Evolutionary conservation across 2,113 vertebrate species (phyloP).

Genomic region (Rhabdomys dilectus): DNA sequence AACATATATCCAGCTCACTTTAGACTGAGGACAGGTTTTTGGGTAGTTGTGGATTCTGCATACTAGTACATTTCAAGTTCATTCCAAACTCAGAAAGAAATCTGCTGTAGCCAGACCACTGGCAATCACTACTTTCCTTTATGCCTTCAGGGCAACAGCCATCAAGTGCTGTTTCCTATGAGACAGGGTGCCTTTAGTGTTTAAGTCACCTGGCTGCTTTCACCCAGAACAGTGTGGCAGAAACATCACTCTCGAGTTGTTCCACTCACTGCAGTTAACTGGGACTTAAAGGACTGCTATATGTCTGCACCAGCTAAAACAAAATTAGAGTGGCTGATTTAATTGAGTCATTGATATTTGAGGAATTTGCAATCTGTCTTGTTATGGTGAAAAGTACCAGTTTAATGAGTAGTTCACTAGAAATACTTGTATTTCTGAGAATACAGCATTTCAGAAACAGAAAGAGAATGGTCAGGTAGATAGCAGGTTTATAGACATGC

Average conservation of each 20-base stretch:
- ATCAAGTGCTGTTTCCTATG: neutral
- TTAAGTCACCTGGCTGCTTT: neutral
- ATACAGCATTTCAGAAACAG: slow-evolving; percentile 7
- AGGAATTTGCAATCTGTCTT: neutral
- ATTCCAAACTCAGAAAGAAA: neutral
- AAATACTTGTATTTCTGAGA: neutral
- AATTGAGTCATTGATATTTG: neutral
- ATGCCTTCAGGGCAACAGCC: neutral
- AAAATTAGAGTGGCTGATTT: slow-evolving; percentile 1
- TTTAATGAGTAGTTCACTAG: neutral
- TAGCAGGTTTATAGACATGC: neutral
- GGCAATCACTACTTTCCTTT: neutral
- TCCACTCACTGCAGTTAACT: neutral
- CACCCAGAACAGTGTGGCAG: neutral
- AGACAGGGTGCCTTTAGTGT: neutral
- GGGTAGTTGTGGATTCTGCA: neutral
- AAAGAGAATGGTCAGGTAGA: neutral
- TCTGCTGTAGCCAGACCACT: neutral
- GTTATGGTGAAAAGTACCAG: neutral
- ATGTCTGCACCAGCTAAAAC: neutral
- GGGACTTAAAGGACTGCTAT: neutral
- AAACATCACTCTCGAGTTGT: neutral
- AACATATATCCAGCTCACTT: neutral
- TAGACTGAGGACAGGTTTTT: neutral
- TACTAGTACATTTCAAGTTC: neutral